Evolutionary conservation across 2,113 vertebrate species (phyloP).

Genomic region (Caloenas nicobarica): DNA sequence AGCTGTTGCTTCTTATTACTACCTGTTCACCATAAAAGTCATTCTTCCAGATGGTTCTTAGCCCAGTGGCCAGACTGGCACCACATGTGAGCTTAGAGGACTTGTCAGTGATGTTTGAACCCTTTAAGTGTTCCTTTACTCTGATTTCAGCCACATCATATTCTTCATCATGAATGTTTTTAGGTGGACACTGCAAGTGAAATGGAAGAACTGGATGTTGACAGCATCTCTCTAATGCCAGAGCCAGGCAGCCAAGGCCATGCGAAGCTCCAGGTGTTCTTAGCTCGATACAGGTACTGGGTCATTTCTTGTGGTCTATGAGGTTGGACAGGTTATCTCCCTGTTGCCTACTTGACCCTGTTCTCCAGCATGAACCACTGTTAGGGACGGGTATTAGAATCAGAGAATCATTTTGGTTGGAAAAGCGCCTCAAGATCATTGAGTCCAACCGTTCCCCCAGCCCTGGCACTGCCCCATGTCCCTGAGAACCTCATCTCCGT

Average conservation of each 20-base stretch:
- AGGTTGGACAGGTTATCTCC: neutral
- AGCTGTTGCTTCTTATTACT: neutral
- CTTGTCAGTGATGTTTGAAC: neutral
- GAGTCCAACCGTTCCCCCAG: no score
- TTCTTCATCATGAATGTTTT: neutral
- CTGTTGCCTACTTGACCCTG: neutral
- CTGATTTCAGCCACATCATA: neutral
- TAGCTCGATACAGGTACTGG: conserved; percentile 92
- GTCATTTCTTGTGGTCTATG: neutral
- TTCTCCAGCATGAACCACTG: neutral
- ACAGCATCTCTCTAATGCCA: conserved; percentile 84
- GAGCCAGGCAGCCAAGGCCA: conserved; percentile 77
- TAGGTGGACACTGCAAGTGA: conserved; percentile 98
- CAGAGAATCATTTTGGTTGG: no score
- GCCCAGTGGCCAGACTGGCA: neutral
- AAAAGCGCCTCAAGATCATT: no score
- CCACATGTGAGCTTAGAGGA: neutral
- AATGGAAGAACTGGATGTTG: conserved; percentile 93
- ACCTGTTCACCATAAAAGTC: neutral
- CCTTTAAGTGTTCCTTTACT: neutral
- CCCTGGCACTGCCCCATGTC: no score
- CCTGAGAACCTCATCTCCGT: no score
- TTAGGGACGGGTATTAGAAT: neutral
- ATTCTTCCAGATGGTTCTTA: neutral
- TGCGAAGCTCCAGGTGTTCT: conserved; percentile 93